Percentiles rank a stretch among this genome's conserved stretches.
phyloP scores from a whole-genome alignment of 2,888 invertebrate species.

The Apamea anceps region DNA sequence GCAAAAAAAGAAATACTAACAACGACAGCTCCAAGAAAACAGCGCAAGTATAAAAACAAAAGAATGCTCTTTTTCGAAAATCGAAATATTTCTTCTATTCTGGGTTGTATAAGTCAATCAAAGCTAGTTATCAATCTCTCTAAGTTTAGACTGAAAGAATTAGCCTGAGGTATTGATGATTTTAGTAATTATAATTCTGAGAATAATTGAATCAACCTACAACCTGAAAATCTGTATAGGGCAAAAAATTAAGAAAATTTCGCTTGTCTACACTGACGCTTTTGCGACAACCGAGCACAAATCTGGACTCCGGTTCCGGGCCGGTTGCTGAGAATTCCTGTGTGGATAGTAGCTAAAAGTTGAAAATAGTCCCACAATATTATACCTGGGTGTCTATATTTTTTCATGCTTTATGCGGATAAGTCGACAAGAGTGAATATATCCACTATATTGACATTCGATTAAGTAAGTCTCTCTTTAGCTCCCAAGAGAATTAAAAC shows the following conservation, averaged over 20 bases:
- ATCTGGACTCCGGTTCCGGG: background rate
- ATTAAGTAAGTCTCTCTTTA: constrained; percentile 35
- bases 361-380: background rate
- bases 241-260: background rate
- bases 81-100: background rate
- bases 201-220: background rate
- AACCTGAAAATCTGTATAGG: background rate
- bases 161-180: too few relatives aligned
- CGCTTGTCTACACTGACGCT: background rate
- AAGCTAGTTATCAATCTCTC: too few relatives aligned
- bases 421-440: constrained; percentile 25
- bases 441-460: constrained; percentile 50
- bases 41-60: background rate
- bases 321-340: background rate
- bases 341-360: background rate
- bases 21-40: background rate
- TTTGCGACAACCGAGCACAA: too few relatives aligned
- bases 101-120: background rate
- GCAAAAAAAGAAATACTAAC: background rate
- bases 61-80: background rate
- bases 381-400: background rate
- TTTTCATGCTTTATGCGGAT: constrained; percentile 5
- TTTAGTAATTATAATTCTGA: too few relatives aligned
- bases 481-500: constrained; percentile 33
- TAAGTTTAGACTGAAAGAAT: background rate